phyloP scores from a whole-genome alignment of 1,140 invertebrate species.

The Drosophila ogumai region DNA sequence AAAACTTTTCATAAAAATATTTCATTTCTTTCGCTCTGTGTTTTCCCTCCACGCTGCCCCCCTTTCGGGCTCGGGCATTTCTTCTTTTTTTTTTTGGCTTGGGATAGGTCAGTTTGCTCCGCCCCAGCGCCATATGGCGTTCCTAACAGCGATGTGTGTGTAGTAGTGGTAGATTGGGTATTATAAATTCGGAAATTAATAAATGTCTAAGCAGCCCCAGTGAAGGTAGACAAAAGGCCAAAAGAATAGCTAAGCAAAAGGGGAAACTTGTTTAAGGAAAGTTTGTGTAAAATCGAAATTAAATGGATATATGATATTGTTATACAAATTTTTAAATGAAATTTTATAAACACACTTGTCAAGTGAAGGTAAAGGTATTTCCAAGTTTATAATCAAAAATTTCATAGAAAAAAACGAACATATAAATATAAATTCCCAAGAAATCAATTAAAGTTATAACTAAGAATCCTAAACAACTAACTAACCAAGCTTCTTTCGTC shows the following conservation, averaged over 20 bases:
- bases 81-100: not conserved
- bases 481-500: too few relatives aligned
- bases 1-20: conserved; percentile 60
- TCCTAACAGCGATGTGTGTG: conserved; percentile 4
- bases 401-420: too few relatives aligned
- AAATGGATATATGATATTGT: not conserved
- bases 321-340: not conserved
- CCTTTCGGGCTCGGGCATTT: conserved; percentile 1
- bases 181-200: conserved; percentile 50
- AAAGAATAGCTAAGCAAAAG: not conserved
- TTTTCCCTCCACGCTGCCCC: not conserved
- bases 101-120: conserved; percentile 70
- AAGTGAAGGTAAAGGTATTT: not conserved
- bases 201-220: conserved; percentile 23
- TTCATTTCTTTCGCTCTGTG: conserved; percentile 45
- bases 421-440: too few relatives aligned
- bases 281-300: not conserved
- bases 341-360: not conserved
- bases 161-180: conserved; percentile 5
- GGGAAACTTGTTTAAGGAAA: not conserved
- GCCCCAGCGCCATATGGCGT: conserved; percentile 55
- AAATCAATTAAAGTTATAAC: not conserved
- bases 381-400: too few relatives aligned
- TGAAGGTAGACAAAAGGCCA: conserved; percentile 6
- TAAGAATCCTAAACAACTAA: too few relatives aligned